phyloP scores from a whole-genome alignment of 2,113 vertebrate genomes.

The Osmerus mordax region DNA sequence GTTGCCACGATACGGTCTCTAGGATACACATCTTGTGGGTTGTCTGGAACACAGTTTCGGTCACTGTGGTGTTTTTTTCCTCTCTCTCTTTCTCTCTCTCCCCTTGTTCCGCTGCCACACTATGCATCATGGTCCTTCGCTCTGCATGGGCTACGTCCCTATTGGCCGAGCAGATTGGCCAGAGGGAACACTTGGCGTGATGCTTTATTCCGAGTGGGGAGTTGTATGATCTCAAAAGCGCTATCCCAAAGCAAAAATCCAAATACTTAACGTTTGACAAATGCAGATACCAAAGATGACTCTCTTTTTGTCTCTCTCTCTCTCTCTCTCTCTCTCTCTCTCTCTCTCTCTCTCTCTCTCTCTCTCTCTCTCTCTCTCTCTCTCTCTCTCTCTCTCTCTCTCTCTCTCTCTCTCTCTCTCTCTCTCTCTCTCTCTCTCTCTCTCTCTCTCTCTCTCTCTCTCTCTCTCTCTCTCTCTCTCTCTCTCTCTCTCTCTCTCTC shows the following conservation, averaged over 20 bases:
- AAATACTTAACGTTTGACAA: conserved; percentile 99
- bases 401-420: conserved; percentile 75
- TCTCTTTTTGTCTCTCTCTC: conserved; percentile 72
- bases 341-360: conserved; percentile 30
- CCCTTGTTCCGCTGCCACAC: conserved; percentile 84
- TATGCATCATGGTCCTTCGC: conserved; percentile 95
- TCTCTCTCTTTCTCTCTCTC: conserved; percentile 18
- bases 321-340: conserved; percentile 33
- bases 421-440: conserved; percentile 71
- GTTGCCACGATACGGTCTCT: conserved; percentile 46
- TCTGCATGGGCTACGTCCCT: conserved; percentile 82
- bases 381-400: conserved; percentile 32
- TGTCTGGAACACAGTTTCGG: conserved; percentile 25
- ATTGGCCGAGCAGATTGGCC: conserved; percentile 68
- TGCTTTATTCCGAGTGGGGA: conserved; percentile 88
- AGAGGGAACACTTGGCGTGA: conserved; percentile 76
- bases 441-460: conserved; percentile 66
- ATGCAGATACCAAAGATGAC: conserved; percentile 99
- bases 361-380: too few species aligned
- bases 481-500: conserved; percentile 75
- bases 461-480: conserved; percentile 66
- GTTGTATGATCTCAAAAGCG: conserved; percentile 93
- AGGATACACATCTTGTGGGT: conserved; percentile 46
- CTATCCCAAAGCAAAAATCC: conserved; percentile 99
- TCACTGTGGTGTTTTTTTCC: not conserved